These are phyloP conservation scores for Brachionus rubens DNA, from an alignment of 1,140 invertebrate genomes.

Conservation along the genomic window DNA sequence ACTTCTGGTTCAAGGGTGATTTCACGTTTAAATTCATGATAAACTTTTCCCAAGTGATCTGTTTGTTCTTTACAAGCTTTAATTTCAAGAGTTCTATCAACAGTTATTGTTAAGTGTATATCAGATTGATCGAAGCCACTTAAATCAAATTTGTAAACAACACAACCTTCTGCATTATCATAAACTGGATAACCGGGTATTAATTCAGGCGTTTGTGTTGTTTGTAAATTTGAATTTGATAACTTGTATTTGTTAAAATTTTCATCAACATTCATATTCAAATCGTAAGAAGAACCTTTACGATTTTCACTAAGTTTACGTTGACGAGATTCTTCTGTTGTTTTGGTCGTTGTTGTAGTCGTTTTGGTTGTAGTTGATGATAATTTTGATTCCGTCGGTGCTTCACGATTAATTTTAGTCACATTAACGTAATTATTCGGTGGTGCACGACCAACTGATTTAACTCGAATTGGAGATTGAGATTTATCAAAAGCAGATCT, in stretches of 20 bases:
- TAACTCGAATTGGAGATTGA: neutral
- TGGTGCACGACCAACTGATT: neutral
- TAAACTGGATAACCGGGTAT: slow-evolving; percentile 33
- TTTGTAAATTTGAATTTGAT: neutral
- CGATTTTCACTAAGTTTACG: neutral
- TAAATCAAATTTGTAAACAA: slow-evolving; percentile 37
- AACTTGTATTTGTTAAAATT: neutral
- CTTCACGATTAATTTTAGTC: neutral
- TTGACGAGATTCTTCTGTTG: neutral
- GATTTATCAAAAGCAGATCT: slow-evolving; percentile 28
- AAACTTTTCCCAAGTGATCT: slow-evolving; percentile 7
- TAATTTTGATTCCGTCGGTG: neutral
- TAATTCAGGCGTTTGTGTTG: neutral
- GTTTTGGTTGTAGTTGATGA: neutral
- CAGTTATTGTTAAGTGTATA: slow-evolving; percentile 25
- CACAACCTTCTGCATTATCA: slow-evolving; percentile 18
- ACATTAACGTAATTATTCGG: neutral
- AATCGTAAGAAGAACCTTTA: slow-evolving; percentile 2
- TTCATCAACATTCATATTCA: slow-evolving; percentile 6
- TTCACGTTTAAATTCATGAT: slow-evolving; percentile 37
- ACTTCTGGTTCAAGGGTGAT: slow-evolving; percentile 22
- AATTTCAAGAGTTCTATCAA: slow-evolving; percentile 18
- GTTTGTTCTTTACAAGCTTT: slow-evolving; percentile 15
- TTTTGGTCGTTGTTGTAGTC: neutral
- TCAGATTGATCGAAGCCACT: slow-evolving; percentile 26